These are phyloP conservation scores for Cynoglossus semilaevis DNA, from an alignment of 2,113 vertebrate species.

Conservation along the genomic window DNA sequence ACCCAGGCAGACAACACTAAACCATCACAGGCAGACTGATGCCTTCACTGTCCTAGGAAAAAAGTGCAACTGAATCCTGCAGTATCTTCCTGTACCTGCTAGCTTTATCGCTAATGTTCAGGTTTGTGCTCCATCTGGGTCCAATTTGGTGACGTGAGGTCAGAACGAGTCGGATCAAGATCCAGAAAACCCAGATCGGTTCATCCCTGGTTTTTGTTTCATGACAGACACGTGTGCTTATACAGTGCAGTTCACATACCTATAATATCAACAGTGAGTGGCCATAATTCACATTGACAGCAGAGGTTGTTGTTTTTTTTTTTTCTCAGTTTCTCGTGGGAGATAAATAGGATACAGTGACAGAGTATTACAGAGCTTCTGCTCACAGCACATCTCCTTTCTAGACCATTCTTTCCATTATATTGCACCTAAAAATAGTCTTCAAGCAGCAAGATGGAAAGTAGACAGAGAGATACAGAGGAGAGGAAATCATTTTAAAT, in stretches of 20 bases:
- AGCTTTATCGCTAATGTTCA: too few species aligned
- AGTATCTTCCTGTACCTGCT: too few species aligned
- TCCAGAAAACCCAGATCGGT: too few species aligned
- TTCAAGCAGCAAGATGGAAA: constrained; percentile 45
- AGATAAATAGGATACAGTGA: constrained; percentile 38
- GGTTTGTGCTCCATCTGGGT: too few species aligned
- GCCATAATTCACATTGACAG: constrained; percentile 70
- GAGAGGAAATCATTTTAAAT: constrained; percentile 26
- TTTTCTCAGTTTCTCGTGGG: constrained; percentile 16
- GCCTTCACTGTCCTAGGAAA: too few species aligned
- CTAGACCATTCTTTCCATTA: constrained; percentile 44
- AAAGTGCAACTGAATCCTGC: too few species aligned
- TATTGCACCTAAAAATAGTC: constrained; percentile 61
- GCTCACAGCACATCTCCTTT: constrained; percentile 31
- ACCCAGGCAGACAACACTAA: too few species aligned
- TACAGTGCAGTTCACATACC: constrained; percentile 56
- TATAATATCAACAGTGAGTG: constrained; percentile 71
- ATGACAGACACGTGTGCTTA: constrained; percentile 64
- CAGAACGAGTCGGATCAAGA: too few species aligned
- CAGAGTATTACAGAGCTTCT: constrained; percentile 42
- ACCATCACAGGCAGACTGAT: too few species aligned
- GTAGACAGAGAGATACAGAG: constrained; percentile 38
- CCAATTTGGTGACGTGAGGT: too few species aligned
- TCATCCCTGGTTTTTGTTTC: constrained; percentile 6
- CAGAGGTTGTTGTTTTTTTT: constrained; percentile 22